Evolutionary conservation across 2,113 vertebrate species (phyloP).

Genomic region (Rhea pennata): DNA sequence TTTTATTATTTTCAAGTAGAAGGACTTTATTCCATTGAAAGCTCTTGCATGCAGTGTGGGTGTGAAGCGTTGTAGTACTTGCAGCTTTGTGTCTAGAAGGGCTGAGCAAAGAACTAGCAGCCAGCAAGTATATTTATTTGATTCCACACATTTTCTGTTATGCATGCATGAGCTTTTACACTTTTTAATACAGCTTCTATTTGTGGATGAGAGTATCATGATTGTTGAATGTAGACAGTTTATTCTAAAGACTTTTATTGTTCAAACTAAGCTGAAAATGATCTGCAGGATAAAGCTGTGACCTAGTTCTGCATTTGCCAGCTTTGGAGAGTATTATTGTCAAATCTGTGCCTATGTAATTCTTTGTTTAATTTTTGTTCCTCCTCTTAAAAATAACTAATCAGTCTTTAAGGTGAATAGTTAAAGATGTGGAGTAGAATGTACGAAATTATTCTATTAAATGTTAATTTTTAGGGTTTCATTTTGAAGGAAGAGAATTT

Average conservation of each 20-base stretch:
- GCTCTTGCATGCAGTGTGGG: background rate
- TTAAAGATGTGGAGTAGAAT: background rate
- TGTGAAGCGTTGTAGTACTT: no score
- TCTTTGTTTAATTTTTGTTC: background rate
- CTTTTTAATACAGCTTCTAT: background rate
- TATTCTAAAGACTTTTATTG: constrained; percentile 37
- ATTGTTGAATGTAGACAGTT: constrained; percentile 21
- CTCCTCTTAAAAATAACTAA: no score
- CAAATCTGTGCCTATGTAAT: background rate
- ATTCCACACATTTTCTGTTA: background rate
- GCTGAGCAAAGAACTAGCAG: background rate
- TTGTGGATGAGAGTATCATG: background rate
- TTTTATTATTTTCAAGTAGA: background rate
- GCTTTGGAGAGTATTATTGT: background rate
- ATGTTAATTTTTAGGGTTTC: background rate
- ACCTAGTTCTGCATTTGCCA: background rate
- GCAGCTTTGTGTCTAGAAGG: background rate
- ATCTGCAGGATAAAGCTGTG: constrained; percentile 25
- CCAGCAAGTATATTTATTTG: background rate
- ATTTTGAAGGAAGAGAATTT: background rate
- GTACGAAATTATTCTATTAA: background rate
- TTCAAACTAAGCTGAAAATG: constrained; percentile 45
- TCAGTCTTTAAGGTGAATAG: no score
- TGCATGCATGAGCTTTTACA: background rate
- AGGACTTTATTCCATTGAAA: background rate